phyloP scores from a whole-genome alignment of 2,888 invertebrate genomes.

The Mythimna lalbum region DNA sequence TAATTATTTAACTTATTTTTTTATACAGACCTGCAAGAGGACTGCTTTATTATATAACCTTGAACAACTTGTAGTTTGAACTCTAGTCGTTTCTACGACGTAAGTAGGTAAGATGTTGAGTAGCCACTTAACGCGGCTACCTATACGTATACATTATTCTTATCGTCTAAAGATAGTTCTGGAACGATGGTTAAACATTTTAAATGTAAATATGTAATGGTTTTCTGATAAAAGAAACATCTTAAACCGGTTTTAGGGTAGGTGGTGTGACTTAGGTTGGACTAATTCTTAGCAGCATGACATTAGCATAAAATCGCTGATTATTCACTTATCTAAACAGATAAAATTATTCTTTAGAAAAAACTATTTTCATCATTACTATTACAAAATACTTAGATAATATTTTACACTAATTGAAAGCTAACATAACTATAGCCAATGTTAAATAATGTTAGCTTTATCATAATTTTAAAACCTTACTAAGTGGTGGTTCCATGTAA shows the following conservation, averaged over 20 bases:
- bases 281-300: background rate
- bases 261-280: background rate
- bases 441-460: no score
- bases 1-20: constrained; percentile 71
- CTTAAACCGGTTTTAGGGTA: background rate
- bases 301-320: background rate
- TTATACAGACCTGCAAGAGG: constrained; percentile 8
- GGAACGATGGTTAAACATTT: constrained; percentile 30
- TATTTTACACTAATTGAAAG: no score
- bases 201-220: constrained; percentile 3
- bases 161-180: constrained; percentile 50
- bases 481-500: background rate
- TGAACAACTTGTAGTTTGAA: constrained; percentile 25
- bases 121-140: background rate
- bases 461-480: background rate
- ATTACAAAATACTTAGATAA: background rate
- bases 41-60: constrained; percentile 37
- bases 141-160: constrained; percentile 15
- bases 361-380: background rate
- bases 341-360: no score
- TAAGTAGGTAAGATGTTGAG: background rate
- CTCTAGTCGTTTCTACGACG: background rate
- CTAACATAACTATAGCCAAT: no score
- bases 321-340: background rate
- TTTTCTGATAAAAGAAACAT: background rate